These are phyloP conservation scores for Orthosia gracilis DNA, from an alignment of 2,888 invertebrate genomes.

Conservation along the genomic window DNA sequence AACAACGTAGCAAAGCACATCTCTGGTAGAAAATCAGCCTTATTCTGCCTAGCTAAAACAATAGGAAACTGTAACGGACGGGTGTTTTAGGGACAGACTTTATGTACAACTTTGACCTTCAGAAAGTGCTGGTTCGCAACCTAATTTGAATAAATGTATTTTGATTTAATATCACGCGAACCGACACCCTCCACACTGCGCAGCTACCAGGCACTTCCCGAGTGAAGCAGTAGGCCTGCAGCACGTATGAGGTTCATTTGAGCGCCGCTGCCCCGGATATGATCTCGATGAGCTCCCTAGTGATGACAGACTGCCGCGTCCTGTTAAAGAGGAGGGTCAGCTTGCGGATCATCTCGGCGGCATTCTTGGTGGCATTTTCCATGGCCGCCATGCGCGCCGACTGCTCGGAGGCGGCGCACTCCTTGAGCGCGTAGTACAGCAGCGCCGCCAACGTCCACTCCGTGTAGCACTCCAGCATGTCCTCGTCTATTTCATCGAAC, in stretches of 20 bases:
- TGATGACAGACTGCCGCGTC: conserved; percentile 96
- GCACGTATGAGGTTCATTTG: conserved; percentile 72
- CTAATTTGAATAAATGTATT: no score
- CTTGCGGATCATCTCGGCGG: conserved; percentile 95
- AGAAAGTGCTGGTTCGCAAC: no score
- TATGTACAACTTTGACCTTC: no score
- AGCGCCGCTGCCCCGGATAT: conserved; percentile 97
- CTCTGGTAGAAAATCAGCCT: no score
- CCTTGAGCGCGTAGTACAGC: conserved; percentile 94
- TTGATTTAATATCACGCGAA: no score
- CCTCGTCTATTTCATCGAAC: conserved; percentile 94
- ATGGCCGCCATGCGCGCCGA: conserved; percentile 96
- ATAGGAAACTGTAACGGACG: no score
- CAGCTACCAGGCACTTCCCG: neutral
- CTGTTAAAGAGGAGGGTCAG: conserved; percentile 94
- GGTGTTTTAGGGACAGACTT: no score
- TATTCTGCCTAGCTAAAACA: no score
- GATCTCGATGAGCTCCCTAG: conserved; percentile 97
- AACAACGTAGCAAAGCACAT: no score
- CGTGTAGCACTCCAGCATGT: conserved; percentile 92
- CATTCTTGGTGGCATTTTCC: conserved; percentile 96
- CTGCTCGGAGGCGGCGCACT: conserved; percentile 94
- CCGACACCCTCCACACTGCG: neutral
- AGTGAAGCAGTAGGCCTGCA: neutral
- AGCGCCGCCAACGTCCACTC: conserved; percentile 94